Base-by-base conservation (phyloP, 2,797 vertebrate species). In the Sphenodon punctatus region DNA sequence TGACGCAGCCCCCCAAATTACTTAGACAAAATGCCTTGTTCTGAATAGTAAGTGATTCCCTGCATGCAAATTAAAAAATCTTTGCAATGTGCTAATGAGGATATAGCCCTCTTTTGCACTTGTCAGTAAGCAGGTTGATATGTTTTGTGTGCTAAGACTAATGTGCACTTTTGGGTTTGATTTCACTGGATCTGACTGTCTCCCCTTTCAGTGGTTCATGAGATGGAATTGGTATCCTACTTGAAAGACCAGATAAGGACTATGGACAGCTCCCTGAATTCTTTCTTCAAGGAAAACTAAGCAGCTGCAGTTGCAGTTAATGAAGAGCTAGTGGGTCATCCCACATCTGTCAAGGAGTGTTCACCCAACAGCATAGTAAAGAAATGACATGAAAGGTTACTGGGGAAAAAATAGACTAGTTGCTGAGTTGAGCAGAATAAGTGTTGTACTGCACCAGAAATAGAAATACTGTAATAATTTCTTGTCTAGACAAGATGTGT, bases 401-500 rank as follows among this genome's bases (percentile, higher is more conserved):
- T 13, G 23, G 56, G 34, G 67, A 43, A 63, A 9, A 0, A 4
- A 59, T 43, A 42, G 56, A 25, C 6, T 7, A n/a, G 72, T 10
- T 67, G 81, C 74, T 39, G 86, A 75, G 72, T 46, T 66, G 70
- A 34, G 63, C 77, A 69, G 9, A 34, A 49, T 10, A 82, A 39
- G 0, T 3, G 6, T 5, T 56, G 63, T 30, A 41, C 46, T 49
- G 73, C 55, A 2, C 68, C 32, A 5, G 22, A 4, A 53, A 75
- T 88, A 82, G 67, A 41, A 55, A 51, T 56, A 55, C 4, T 34
- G 27, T 70, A 75, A 66, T 67, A 53, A 49, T 27, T 63, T 36
- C 56, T 79, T n/a, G 1, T 32, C 22, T 7, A 9, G 61, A 70
- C 67, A 69, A 46, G 34, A 13, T 51, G 12, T 56, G 13, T 4